Base-by-base conservation (phyloP, 92 coral and sea anemone genomes). In the Actinostola sp. region DNA sequence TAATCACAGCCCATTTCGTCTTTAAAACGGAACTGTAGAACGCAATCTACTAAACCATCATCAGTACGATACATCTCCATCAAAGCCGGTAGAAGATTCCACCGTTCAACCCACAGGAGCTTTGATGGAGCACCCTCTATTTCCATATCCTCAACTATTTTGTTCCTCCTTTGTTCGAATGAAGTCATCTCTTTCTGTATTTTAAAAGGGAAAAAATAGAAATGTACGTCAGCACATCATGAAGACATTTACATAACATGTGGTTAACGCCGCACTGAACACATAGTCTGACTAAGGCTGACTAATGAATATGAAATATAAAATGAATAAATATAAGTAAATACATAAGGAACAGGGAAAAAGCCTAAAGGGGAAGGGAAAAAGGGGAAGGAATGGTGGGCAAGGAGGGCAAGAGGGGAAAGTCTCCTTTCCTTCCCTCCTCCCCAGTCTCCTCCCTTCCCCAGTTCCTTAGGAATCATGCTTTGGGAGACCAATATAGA, bases 1-100 rank as follows among this genome's bases (percentile, higher is more conserved):
- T 1, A 35, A 63, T 74, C 80, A 9, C 28, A 21, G 14, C 80
- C 80, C 2, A 20, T 34, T 48, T 74, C 80, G 17, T 45, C 73
- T 57, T 56, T n/a, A 57, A 72, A 72, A 13, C 14, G 29, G 45
- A 72, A 56, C 17, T 56, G 51, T 24, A 72, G 16, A 19, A 34
- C 71, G 24, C 54, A 13, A 5, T 56, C 74, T 19, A 36, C 9
- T 27, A 72, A 24, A 16, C 34, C 29, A 24, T 56, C 52, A 32
- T 72, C 78, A 1, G 27, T 35, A 34, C 54, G 31, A 34, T 56
- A 72, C 42, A 50, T 27, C 70, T 50, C 75, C 63, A 70, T 54
- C 43, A 28, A 21, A 19, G 61, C 21, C 13, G 43, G 20, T 28
- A 70, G 32, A 35, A 54, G 13, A 52, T 70, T 21, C 43, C 75